These are phyloP conservation scores for Oreochromis spilurus DNA, from an alignment of 2,113 vertebrate species.

Conservation along the genomic window DNA sequence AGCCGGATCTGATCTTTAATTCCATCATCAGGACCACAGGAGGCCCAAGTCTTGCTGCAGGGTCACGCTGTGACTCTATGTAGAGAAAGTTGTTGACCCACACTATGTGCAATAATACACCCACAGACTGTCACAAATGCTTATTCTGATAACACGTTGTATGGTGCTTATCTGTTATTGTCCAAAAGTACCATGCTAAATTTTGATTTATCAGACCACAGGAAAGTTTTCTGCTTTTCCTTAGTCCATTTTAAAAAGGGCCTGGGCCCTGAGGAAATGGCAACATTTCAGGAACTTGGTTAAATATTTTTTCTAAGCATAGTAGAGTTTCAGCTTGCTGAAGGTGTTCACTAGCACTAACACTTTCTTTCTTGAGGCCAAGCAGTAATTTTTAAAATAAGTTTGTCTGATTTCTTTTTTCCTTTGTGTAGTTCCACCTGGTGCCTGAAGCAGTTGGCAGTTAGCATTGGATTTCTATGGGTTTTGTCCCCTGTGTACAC, in stretches of 20 bases:
- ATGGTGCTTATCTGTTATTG: background rate
- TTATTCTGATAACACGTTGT: background rate
- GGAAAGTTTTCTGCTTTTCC: background rate
- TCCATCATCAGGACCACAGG: background rate
- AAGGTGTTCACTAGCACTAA: background rate
- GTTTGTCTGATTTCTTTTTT: background rate
- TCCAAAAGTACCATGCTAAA: background rate
- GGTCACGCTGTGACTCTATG: background rate
- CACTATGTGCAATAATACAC: background rate
- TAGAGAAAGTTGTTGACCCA: background rate
- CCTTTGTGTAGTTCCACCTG: background rate
- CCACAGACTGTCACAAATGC: background rate
- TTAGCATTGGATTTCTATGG: background rate
- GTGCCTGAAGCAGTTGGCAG: background rate
- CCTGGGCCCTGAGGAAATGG: background rate
- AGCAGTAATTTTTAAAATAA: background rate
- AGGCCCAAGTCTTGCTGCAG: background rate
- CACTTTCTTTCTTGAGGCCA: background rate
- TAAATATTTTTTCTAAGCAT: background rate
- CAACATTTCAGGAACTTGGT: background rate
- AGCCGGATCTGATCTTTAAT: slow-evolving; percentile 72
- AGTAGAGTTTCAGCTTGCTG: background rate
- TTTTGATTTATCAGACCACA: background rate
- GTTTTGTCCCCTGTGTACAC: background rate
- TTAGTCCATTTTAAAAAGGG: background rate